A percentile compares a stretch with the other conserved stretches of the same genome.
Conservation (phyloP, 2,113 vertebrate species). For the Diphyllodes magnificus region DNA sequence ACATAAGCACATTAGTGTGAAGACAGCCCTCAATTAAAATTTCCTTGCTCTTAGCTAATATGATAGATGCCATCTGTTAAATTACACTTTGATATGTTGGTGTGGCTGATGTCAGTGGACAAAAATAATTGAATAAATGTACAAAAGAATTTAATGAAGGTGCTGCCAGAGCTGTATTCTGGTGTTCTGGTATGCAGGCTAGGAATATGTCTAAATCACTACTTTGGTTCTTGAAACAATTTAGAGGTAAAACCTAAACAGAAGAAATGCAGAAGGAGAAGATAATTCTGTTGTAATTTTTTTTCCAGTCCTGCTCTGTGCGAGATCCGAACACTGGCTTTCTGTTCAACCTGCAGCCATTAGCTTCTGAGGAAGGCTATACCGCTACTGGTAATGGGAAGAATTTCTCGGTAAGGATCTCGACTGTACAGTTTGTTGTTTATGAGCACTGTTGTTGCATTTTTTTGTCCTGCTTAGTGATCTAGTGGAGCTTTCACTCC, state of each 20-base stretch:
- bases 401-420: conserved; percentile 77
- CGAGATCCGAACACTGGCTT: conserved; percentile 85
- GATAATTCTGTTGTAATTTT: neutral
- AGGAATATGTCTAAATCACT: neutral
- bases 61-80: neutral
- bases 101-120: neutral
- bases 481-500: neutral
- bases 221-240: neutral
- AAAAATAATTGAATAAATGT: neutral
- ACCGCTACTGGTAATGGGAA: conserved; percentile 70
- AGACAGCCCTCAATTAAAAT: neutral
- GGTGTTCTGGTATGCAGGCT: neutral
- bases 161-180: neutral
- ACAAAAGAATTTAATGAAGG: neutral
- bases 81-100: neutral
- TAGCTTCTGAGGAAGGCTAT: conserved; percentile 75
- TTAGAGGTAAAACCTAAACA: neutral
- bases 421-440: neutral
- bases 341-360: conserved; percentile 81
- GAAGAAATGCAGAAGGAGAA: neutral
- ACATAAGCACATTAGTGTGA: neutral
- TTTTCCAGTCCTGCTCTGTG: conserved; percentile 78
- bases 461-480: neutral
- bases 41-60: neutral
- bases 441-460: neutral